A percentile compares a stretch with the other conserved stretches of the same genome.
Conservation (phyloP, 2,888 invertebrate genomes). For the Amiota mariae region DNA sequence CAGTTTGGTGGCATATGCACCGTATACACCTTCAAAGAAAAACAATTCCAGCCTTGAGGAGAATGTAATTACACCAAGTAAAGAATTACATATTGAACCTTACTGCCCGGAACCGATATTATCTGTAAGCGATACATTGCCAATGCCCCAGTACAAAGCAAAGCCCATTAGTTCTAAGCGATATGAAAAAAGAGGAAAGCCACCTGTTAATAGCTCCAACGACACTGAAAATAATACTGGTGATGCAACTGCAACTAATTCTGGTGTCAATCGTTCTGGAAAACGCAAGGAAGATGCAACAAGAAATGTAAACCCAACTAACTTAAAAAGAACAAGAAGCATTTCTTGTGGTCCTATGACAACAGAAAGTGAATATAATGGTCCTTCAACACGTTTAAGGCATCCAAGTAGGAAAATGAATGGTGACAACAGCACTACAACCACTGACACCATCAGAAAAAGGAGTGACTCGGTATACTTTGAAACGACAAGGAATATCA, state of each 20-base stretch:
- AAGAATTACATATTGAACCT: conserved; percentile 35
- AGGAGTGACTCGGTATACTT: not conserved
- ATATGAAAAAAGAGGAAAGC: not conserved
- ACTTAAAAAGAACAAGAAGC: too few species aligned
- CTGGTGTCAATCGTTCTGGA: too few species aligned
- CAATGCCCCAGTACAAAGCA: conserved; percentile 43
- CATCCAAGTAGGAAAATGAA: not conserved
- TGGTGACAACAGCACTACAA: not conserved
- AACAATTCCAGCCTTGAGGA: not conserved
- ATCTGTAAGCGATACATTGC: not conserved
- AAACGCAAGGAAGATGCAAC: not conserved
- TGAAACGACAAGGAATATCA: not conserved
- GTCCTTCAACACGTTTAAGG: too few species aligned
- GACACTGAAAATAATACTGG: too few species aligned
- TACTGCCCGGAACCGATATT: conserved; percentile 43
- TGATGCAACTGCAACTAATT: not conserved
- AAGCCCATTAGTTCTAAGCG: conserved; percentile 31
- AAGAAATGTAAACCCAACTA: not conserved
- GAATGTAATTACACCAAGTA: conserved; percentile 8
- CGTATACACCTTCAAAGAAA: conserved; percentile 2
- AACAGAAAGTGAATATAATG: too few species aligned
- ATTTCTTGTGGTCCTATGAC: too few species aligned
- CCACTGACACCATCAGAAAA: not conserved
- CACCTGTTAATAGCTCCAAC: not conserved
- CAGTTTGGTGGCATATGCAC: not conserved